Percentiles rank a stretch among this genome's conserved stretches.
Evolutionary conservation across 2,113 vertebrate species (phyloP).

Genomic region (Pandion haliaetus): DNA sequence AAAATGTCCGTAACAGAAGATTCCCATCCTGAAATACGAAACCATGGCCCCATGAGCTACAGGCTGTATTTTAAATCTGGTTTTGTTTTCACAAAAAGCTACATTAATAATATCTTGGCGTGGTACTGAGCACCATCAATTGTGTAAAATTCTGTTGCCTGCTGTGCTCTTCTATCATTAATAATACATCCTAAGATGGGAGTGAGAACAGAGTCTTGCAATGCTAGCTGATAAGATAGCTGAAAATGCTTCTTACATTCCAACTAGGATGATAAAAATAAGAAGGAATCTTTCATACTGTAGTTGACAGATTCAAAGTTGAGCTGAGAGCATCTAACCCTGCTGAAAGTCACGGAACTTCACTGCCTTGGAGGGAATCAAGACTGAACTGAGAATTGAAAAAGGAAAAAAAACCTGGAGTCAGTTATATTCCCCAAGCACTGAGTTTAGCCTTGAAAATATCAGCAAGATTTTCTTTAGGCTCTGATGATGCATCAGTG

Average conservation of each 20-base stretch:
- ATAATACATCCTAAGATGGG: conserved; percentile 48
- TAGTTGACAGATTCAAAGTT: background rate
- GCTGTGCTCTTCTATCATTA: conserved; percentile 44
- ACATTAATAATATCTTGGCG: conserved; percentile 40
- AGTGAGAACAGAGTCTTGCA: conserved; percentile 29
- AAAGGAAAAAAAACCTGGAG: background rate
- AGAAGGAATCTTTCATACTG: background rate
- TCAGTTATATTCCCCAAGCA: background rate
- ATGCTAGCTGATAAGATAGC: conserved; percentile 37
- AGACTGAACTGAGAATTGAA: background rate
- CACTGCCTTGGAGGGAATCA: background rate
- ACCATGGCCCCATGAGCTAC: background rate
- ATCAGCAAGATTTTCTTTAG: background rate
- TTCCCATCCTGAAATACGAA: conserved; percentile 18
- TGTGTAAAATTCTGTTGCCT: conserved; percentile 57
- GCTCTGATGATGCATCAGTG: background rate
- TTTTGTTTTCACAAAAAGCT: conserved; percentile 27
- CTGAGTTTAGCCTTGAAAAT: background rate
- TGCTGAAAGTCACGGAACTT: background rate
- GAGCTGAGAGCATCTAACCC: background rate
- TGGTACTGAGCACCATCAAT: conserved; percentile 22
- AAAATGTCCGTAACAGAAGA: background rate
- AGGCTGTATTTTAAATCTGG: conserved; percentile 29
- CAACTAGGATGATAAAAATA: conserved; percentile 14
- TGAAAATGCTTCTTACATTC: conserved; percentile 44